phyloP scores from a whole-genome alignment of 2,888 invertebrate species.

The Amphimallon solstitiale region DNA sequence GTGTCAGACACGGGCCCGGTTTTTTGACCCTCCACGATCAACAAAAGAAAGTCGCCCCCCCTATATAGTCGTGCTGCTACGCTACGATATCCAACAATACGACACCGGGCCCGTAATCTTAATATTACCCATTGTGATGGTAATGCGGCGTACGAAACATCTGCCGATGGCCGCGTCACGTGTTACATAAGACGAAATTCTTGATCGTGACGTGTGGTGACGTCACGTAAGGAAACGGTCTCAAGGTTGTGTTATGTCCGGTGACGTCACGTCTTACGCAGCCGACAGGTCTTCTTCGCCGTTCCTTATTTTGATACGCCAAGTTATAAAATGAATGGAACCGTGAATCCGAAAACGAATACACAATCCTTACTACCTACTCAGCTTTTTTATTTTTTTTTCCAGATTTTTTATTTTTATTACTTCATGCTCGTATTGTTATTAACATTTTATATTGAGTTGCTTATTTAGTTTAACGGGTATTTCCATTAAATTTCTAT shows the following conservation, averaged over 20 bases:
- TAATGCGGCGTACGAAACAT: constrained; percentile 56
- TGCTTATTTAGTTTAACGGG: too few species aligned
- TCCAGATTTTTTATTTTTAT: too few species aligned
- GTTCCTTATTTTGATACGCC: constrained; percentile 28
- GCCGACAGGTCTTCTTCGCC: constrained; percentile 28
- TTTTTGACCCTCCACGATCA: constrained; percentile 59
- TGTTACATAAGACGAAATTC: constrained; percentile 44
- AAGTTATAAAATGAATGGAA: constrained; percentile 19
- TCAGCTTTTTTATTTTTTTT: constrained; percentile 6
- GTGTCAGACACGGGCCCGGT: constrained; percentile 63
- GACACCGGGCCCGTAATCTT: constrained; percentile 62
- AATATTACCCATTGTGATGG: constrained; percentile 62
- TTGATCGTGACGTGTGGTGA: constrained; percentile 50
- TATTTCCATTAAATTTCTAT: too few species aligned
- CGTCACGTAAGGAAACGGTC: constrained; percentile 59
- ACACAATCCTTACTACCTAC: not conserved
- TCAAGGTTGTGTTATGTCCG: constrained; percentile 61
- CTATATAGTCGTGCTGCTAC: constrained; percentile 47
- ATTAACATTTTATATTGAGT: too few species aligned
- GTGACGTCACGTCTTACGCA: constrained; percentile 57
- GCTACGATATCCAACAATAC: constrained; percentile 54
- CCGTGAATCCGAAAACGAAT: not conserved
- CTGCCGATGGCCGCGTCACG: constrained; percentile 52
- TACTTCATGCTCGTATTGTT: too few species aligned
- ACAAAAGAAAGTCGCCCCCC: constrained; percentile 62